Evolutionary conservation across 2,888 invertebrate genomes (phyloP).

Genomic region (Morinoia aosen): DNA sequence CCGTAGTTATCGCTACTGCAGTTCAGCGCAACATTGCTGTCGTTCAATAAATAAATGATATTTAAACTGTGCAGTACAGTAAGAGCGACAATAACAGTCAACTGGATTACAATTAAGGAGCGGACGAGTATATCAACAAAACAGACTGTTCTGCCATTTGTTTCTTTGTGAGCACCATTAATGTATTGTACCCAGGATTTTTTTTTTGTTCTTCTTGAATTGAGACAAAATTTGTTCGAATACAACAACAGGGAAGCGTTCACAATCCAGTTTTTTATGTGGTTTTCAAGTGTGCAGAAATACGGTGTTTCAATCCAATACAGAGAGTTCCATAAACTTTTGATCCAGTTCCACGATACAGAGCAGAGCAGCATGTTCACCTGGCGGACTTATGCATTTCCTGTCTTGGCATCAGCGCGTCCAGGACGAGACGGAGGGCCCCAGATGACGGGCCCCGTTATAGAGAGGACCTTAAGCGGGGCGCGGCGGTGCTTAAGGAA

Average conservation of each 20-base stretch:
- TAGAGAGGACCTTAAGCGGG: background rate
- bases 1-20: background rate
- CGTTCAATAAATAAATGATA: too few species aligned
- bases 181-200: too few species aligned
- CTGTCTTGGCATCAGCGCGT: background rate
- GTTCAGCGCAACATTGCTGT: background rate
- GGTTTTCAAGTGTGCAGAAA: background rate
- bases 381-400: background rate
- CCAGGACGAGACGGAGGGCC: background rate
- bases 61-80: too few species aligned
- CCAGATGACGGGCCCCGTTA: background rate
- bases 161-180: too few species aligned
- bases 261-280: background rate
- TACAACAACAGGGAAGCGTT: background rate
- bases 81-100: too few species aligned
- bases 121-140: too few species aligned
- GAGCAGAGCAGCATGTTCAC: background rate
- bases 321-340: background rate
- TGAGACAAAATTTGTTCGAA: background rate
- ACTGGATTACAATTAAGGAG: too few species aligned
- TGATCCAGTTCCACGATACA: background rate
- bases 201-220: background rate
- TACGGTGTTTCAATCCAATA: background rate
- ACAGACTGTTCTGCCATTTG: too few species aligned
- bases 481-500: background rate